phyloP scores from a whole-genome alignment of 2,888 invertebrate species.

The Zygaena filipendulae region DNA sequence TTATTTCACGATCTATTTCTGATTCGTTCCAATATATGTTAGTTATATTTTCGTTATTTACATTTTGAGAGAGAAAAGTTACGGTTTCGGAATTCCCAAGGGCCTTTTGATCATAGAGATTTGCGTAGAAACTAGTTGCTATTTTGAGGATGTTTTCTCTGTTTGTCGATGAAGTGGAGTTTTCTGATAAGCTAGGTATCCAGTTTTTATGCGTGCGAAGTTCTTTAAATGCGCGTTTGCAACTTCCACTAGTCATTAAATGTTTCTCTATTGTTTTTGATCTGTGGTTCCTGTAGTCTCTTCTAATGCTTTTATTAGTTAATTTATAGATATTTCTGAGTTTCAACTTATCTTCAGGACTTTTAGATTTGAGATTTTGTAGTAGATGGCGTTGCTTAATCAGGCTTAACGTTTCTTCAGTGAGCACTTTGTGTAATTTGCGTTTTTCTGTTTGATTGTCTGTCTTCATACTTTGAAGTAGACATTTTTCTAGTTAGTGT shows the following conservation, averaged over 20 bases:
- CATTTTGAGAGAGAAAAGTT: too few species aligned
- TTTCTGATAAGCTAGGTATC: constrained; percentile 9
- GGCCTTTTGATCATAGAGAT: constrained; percentile 8
- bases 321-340: constrained; percentile 16
- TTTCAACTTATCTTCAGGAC: too few species aligned
- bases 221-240: constrained; percentile 15
- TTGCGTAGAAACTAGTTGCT: constrained; percentile 15
- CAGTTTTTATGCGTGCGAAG: constrained; percentile 11
- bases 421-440: too few species aligned
- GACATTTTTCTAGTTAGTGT: too few species aligned
- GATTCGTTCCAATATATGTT: neutral
- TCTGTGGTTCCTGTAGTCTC: constrained; percentile 12
- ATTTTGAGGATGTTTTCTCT: constrained; percentile 10
- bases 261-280: constrained; percentile 10
- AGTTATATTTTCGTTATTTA: too few species aligned
- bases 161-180: constrained; percentile 2
- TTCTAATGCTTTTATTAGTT: constrained; percentile 13
- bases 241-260: constrained; percentile 5
- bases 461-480: too few species aligned
- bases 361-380: too few species aligned
- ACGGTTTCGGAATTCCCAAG: too few species aligned
- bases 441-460: too few species aligned
- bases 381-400: too few species aligned
- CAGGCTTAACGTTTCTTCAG: too few species aligned
- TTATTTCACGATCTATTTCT: neutral